Evolutionary conservation across 2,113 vertebrate genomes (phyloP).

Genomic region (Hystrix cristata): DNA sequence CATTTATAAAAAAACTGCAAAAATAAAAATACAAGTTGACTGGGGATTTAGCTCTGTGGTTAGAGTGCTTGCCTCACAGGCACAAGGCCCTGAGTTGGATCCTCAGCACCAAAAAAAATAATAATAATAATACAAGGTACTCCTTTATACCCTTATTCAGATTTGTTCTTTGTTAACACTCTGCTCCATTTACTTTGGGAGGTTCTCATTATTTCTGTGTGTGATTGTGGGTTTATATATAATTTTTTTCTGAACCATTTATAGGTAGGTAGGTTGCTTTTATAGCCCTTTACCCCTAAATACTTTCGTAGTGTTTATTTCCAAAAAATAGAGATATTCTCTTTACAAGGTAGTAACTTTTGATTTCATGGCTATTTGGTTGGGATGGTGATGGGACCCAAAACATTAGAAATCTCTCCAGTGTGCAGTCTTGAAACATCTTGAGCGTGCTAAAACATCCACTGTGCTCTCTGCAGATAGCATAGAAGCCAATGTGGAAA

Average conservation of each 20-base stretch:
- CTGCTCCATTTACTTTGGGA: constrained; percentile 39
- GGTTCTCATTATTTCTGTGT: neutral
- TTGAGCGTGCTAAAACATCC: constrained; percentile 24
- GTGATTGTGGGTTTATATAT: neutral
- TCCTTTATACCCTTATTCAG: constrained; percentile 25
- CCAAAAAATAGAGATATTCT: constrained; percentile 36
- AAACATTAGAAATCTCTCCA: neutral
- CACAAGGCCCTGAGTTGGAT: neutral
- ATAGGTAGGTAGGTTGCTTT: constrained; percentile 11
- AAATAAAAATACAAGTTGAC: neutral
- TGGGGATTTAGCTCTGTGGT: no score
- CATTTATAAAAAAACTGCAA: constrained; percentile 53
- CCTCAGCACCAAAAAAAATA: neutral
- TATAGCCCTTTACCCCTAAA: neutral
- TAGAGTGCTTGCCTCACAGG: neutral
- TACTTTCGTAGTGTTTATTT: constrained; percentile 44
- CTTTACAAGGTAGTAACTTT: constrained; percentile 27
- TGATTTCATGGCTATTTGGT: constrained; percentile 30
- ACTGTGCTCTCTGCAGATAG: constrained; percentile 90
- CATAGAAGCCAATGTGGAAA: constrained; percentile 99
- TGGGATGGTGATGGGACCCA: neutral
- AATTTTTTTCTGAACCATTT: constrained; percentile 35
- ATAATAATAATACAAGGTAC: constrained; percentile 10
- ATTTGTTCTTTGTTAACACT: constrained; percentile 31
- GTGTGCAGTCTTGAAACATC: constrained; percentile 19